Evolutionary conservation across 2,888 invertebrate genomes (phyloP).

Genomic region (Hipparchia semele): DNA sequence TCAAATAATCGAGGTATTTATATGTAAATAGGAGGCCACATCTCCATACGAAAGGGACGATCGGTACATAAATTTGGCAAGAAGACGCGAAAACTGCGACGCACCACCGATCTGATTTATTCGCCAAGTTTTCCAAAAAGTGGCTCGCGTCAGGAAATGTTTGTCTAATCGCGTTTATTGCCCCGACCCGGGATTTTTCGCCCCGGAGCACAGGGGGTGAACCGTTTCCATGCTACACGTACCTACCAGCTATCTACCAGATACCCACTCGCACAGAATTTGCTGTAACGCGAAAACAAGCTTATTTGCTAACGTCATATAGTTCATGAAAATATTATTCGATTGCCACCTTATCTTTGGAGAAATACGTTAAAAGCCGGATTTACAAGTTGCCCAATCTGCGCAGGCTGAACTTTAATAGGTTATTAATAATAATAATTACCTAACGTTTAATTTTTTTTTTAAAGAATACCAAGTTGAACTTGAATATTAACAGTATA

Average conservation of each 20-base stretch:
- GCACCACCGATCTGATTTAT: constrained; percentile 82
- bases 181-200: constrained; percentile 70
- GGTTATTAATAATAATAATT: too few species aligned
- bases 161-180: constrained; percentile 82
- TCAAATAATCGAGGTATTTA: constrained; percentile 84
- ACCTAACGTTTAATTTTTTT: too few species aligned
- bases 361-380: too few species aligned
- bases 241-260: not conserved
- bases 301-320: constrained; percentile 35
- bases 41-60: constrained; percentile 83
- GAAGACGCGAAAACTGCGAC: constrained; percentile 81
- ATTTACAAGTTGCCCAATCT: too few species aligned
- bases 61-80: constrained; percentile 83
- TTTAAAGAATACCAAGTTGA: too few species aligned
- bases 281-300: constrained; percentile 48
- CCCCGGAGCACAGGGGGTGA: constrained; percentile 63
- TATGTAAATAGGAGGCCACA: constrained; percentile 82
- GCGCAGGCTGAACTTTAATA: too few species aligned
- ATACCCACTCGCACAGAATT: constrained; percentile 36
- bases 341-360: too few species aligned
- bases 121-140: constrained; percentile 79
- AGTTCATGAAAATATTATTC: too few species aligned
- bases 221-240: constrained; percentile 43
- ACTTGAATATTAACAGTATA: too few species aligned
- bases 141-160: constrained; percentile 80